These are phyloP conservation scores for Pelodiscus sinensis DNA, from an alignment of 2,113 vertebrate species.

Conservation along the genomic window DNA sequence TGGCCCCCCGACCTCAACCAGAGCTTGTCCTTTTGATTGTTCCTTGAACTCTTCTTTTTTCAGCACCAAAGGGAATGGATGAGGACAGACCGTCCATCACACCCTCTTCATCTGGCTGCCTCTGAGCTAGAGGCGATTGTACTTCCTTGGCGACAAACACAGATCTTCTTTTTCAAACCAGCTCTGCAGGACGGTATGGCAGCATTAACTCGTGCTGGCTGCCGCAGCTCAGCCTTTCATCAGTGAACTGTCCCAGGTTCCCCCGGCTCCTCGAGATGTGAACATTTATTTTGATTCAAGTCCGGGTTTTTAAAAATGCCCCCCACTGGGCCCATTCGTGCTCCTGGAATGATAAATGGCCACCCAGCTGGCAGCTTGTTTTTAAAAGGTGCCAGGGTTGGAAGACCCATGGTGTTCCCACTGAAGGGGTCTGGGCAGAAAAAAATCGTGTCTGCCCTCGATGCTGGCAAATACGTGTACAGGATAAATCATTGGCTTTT, in stretches of 20 bases:
- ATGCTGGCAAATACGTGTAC: rapidly evolving
- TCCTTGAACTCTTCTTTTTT: rapidly evolving
- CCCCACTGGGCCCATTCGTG: neutral
- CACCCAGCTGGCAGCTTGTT: rapidly evolving
- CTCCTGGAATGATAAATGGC: neutral
- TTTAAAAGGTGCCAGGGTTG: neutral
- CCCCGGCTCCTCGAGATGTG: neutral
- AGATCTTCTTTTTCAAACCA: rapidly evolving
- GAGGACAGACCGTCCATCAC: rapidly evolving
- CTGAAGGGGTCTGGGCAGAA: too few relatives aligned
- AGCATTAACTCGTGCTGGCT: rapidly evolving
- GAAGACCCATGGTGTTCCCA: rapidly evolving
- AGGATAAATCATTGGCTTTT: neutral
- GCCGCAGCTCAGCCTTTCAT: neutral
- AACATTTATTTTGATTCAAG: neutral
- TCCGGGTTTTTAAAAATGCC: neutral
- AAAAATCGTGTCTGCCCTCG: rapidly evolving
- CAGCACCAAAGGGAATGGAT: rapidly evolving
- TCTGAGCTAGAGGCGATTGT: rapidly evolving
- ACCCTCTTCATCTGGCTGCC: neutral
- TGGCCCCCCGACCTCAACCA: rapidly evolving
- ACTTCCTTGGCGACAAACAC: rapidly evolving
- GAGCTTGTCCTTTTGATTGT: rapidly evolving
- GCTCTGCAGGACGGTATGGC: neutral
- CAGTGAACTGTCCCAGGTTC: neutral